Base-by-base conservation (phyloP, 23 tunicate genomes). In the Oikopleura dioica region DNA sequence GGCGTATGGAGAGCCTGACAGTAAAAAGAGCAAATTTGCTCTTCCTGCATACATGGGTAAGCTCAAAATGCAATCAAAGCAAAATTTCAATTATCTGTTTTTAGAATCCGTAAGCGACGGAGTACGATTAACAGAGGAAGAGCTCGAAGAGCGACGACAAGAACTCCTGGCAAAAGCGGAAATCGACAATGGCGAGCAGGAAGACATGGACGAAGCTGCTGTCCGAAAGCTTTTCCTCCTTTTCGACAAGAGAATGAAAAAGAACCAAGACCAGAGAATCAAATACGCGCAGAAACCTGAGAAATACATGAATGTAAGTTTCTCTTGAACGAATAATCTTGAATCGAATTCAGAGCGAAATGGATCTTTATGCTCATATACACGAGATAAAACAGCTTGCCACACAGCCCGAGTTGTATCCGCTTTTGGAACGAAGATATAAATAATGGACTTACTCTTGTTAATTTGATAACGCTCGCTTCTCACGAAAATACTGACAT, bases 211-310 rank as follows among this genome's bases (percentile, higher is more conserved):
- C 68, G 97, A 91, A 76, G 87, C 85, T 38, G 59, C 79, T 0
- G 87, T 85, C 1, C 85, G 85, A 51, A 91, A 91, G 68, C 78
- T 91, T 34, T 82, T 91, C 37, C 67, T 85, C 1, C 78, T 92
- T 26, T 91, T 91, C 51, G 97, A 91, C 55, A 91, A 91, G 59
- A 80, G 89, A 35, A 84, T 83, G 36, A 69, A 77, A 0, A 91
- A 78, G 76, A 91, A 91, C 78, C 97, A 91, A 58, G 92, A 91
- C 76, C 85, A 85, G 97, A 59, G 97, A 51, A 91, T 91, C 5
- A 91, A 91, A 38, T 85, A 82, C 58, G 83, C 92, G 0, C 87
- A 91, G 72, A 85, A 78, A 55, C 97, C 97, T 24, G 97, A 85
- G 51, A 85, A 86, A 51, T 0, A 23, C 26, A 31, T 68, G 35